A percentile compares a stretch with the other conserved stretches of the same genome.
phyloP scores from a whole-genome alignment of 2,888 invertebrate species.

The Xanthia icteritia region DNA sequence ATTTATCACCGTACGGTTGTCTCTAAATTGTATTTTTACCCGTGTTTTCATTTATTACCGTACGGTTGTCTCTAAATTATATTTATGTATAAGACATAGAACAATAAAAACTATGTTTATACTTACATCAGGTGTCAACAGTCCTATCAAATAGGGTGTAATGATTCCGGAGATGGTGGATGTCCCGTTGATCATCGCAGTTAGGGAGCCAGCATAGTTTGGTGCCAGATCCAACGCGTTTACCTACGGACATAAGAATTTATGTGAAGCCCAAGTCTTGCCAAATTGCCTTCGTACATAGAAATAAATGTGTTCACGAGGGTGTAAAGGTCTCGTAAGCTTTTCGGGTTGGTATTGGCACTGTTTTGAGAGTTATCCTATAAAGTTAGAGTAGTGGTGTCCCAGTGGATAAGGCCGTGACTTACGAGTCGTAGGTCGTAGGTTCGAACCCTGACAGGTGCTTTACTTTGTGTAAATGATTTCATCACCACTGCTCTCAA shows the following conservation, averaged over 20 bases:
- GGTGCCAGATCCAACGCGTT: slow-evolving; percentile 92
- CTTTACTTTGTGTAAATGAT: no score
- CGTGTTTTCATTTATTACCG: no score
- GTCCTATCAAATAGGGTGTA: slow-evolving; percentile 91
- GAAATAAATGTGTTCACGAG: slow-evolving; percentile 38
- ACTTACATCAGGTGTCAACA: slow-evolving; percentile 91
- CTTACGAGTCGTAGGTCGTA: no score
- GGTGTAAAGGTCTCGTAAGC: slow-evolving; percentile 14
- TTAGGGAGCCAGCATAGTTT: slow-evolving; percentile 92
- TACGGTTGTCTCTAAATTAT: background rate
- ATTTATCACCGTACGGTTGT: no score
- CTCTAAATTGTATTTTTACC: no score
- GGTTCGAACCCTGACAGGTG: no score
- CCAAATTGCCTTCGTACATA: slow-evolving; percentile 38
- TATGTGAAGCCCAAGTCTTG: slow-evolving; percentile 21
- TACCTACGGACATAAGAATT: slow-evolving; percentile 80
- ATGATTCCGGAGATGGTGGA: slow-evolving; percentile 92
- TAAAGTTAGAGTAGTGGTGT: background rate
- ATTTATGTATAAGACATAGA: background rate
- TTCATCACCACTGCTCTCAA: no score
- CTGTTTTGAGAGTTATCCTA: slow-evolving; percentile 17
- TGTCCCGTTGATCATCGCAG: slow-evolving; percentile 92
- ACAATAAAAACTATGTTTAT: slow-evolving; percentile 14
- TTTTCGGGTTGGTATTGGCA: slow-evolving; percentile 18
- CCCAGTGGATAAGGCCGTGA: no score